Evolutionary conservation across 2,797 vertebrate genomes (phyloP), one percentile per base, ranked within the genome.

Genomic region (Lycodopsis pacificus): DNA sequence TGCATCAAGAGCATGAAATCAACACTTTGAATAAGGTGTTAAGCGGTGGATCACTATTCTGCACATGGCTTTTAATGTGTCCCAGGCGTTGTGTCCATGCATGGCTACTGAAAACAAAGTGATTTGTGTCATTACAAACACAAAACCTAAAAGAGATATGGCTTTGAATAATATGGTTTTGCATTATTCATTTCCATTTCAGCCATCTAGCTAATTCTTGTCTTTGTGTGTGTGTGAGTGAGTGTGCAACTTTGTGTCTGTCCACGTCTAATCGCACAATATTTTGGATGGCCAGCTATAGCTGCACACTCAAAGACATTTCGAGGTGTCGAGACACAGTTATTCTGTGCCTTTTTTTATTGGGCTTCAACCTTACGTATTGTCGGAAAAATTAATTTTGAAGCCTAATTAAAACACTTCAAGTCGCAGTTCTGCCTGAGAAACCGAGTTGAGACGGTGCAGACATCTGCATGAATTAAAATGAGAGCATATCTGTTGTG

Each of bases 1-100:
- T 75, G 38, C 58, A 36, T 65, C n/a, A n/a, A 57, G n/a, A 70
- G 56, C 22, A 66, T 79, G 25, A 62, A 54, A 72, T 14, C 25
- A 40, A 61, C 19, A 61, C 51, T 61, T 19, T 1, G 1, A 65
- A 59, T 44, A 22, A 49, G 36, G 36, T 38, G 53, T 58, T 46
- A 38, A 54, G 32, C 25, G 17, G 49, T 53, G 49, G 32, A 57
- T 67, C 19, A 46, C n/a, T 9, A 14, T 19, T 54, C 15, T 56
- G 19, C 5, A 20, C 7, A 4, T 8, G 7, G 27, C 42, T 65
- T 56, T 73, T 36, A 40, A 22, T 48, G 25, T 38, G 27, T 32
- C 62, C 57, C 51, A 46, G 46, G 13, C 46, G 25, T 13, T 14
- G 19, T 25, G n/a, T 11, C 46, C 48, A 44, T 7, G 0, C 20